These are phyloP conservation scores for Heliocidaris erythrogramma DNA, from an alignment of 35 echinoderm and acorn worm genomes.

Conservation along the genomic window DNA sequence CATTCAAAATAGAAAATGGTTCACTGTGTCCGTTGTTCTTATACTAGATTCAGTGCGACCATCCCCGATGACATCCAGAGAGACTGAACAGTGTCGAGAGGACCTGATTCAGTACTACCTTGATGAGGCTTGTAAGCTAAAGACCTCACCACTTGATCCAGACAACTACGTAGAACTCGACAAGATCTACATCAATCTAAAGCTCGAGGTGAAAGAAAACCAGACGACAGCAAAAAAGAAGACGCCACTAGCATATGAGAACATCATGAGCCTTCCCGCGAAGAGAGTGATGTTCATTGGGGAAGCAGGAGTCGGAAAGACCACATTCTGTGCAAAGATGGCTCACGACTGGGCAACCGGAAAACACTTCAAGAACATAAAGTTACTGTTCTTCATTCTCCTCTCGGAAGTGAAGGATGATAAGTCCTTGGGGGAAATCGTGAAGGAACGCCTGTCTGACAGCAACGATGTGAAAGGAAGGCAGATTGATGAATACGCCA, in stretches of 20 bases:
- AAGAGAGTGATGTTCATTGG: not conserved
- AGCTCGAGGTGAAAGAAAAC: not conserved
- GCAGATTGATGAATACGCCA: conserved; percentile 23
- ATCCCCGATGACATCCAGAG: not conserved
- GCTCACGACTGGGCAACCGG: not conserved
- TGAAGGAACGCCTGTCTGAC: not conserved
- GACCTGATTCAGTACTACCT: not conserved
- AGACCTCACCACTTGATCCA: not conserved
- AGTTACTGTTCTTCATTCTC: not conserved
- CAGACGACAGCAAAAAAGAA: not conserved
- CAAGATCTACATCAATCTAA: not conserved
- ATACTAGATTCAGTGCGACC: not conserved
- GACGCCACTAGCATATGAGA: not conserved
- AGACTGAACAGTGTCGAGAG: not conserved
- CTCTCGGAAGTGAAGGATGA: not conserved
- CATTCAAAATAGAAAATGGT: too few species aligned
- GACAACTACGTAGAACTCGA: not conserved
- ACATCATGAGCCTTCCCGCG: not conserved
- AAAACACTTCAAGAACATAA: not conserved
- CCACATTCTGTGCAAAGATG: not conserved
- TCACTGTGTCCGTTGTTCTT: not conserved
- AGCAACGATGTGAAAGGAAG: not conserved
- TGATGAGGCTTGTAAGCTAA: not conserved
- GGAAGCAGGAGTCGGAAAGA: conserved; percentile 19
- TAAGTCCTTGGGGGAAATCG: not conserved